phyloP scores from a whole-genome alignment of 2,888 invertebrate genomes.

The Cheilosia urbana region DNA sequence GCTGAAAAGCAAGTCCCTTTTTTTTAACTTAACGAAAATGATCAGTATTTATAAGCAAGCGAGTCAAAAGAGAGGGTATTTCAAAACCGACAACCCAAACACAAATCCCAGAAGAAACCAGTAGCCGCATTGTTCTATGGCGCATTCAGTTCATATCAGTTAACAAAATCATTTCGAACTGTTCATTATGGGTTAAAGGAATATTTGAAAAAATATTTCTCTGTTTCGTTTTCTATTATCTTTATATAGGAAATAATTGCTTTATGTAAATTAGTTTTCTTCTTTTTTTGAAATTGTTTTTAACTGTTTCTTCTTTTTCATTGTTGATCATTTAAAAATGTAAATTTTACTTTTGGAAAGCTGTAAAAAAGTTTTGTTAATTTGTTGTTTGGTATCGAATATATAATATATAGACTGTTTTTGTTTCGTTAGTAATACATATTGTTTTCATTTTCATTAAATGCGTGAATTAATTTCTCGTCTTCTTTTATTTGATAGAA shows the following conservation, averaged over 20 bases:
- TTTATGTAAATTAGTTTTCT: background rate
- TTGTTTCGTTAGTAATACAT: constrained; percentile 46
- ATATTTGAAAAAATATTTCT: background rate
- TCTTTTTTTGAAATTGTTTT: background rate
- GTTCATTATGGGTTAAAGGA: background rate
- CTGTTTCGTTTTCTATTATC: no score
- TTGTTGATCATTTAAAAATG: constrained; percentile 29
- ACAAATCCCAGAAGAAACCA: background rate
- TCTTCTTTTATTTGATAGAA: constrained; percentile 45
- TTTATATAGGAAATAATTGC: constrained; percentile 15
- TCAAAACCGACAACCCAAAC: background rate
- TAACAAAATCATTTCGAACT: background rate
- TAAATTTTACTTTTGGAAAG: constrained; percentile 27
- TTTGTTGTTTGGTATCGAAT: constrained; percentile 30
- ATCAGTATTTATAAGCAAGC: no score
- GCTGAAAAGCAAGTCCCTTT: no score
- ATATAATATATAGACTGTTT: constrained; percentile 14
- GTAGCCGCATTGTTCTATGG: background rate
- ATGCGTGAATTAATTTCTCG: constrained; percentile 49
- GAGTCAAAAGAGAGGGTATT: no score
- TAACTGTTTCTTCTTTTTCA: constrained; percentile 21
- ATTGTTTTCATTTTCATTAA: constrained; percentile 61
- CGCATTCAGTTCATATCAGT: background rate
- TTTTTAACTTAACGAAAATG: no score
- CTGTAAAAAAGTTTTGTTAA: constrained; percentile 61